These are phyloP conservation scores for Cydia pomonella DNA, from an alignment of 1,140 invertebrate genomes.

Conservation along the genomic window DNA sequence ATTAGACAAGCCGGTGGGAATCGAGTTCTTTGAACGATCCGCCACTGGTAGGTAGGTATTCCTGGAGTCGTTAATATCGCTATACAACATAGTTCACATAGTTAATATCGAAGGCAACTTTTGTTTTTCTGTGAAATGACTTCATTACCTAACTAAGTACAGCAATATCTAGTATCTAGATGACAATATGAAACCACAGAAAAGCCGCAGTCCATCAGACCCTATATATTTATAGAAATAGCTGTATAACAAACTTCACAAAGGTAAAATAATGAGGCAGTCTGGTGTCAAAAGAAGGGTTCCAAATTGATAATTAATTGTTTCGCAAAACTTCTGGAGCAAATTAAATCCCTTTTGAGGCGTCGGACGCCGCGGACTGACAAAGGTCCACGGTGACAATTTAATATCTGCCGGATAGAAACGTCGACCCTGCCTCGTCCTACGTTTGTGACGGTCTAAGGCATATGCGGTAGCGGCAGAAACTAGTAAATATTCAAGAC, in stretches of 20 bases:
- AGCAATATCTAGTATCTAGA: not conserved
- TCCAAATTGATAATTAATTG: slow-evolving; percentile 77
- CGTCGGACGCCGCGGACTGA: slow-evolving; percentile 55
- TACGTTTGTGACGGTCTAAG: not conserved
- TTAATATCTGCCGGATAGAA: slow-evolving; percentile 70
- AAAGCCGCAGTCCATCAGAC: not conserved
- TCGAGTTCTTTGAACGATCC: too few species aligned
- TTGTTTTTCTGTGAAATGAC: too few species aligned
- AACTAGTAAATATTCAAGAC: not conserved
- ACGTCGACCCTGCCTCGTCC: slow-evolving; percentile 43
- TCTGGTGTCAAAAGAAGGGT: slow-evolving; percentile 66
- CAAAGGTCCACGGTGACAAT: slow-evolving; percentile 73
- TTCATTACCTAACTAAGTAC: too few species aligned
- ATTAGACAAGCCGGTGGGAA: too few species aligned
- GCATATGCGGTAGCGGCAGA: not conserved
- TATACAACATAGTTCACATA: too few species aligned
- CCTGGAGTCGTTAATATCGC: too few species aligned
- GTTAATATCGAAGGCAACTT: too few species aligned
- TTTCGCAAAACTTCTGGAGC: slow-evolving; percentile 67
- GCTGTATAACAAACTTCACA: slow-evolving; percentile 30
- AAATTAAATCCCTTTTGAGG: slow-evolving; percentile 75
- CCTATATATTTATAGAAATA: not conserved
- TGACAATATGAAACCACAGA: not conserved
- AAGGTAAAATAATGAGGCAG: slow-evolving; percentile 46
- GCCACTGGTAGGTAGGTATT: too few species aligned